Evolutionary conservation across 2,113 vertebrate genomes (phyloP).

Genomic region (Corvus hawaiiensis): DNA sequence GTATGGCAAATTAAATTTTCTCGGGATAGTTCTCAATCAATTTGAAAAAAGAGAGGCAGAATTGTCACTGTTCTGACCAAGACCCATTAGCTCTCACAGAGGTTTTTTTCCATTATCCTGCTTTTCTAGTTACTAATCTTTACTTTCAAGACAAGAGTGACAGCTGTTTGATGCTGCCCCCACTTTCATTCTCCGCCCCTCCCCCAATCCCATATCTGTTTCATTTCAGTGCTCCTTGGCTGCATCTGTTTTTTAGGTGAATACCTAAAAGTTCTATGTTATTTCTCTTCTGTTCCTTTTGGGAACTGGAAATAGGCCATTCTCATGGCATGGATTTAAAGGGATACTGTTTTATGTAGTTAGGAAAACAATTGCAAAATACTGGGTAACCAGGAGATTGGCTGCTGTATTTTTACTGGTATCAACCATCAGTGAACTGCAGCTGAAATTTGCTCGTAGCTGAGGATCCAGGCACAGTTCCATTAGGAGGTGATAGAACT

Average conservation of each 20-base stretch:
- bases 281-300: not conserved
- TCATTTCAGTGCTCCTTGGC: not conserved
- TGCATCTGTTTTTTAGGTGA: not conserved
- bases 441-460: not conserved
- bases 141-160: not conserved
- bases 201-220: not conserved
- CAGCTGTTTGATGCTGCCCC: not conserved
- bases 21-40: not conserved
- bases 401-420: not conserved
- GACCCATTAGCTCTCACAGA: not conserved
- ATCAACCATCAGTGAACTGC: not conserved
- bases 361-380: not conserved
- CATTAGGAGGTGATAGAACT: not conserved
- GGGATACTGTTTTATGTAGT: not conserved
- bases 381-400: not conserved
- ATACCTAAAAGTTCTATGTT: not conserved
- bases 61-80: not conserved
- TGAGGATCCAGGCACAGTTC: not conserved
- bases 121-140: not conserved
- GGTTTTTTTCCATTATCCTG: not conserved
- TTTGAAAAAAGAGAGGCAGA: not conserved
- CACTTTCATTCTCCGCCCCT: not conserved
- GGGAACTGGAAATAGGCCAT: not conserved
- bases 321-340: not conserved
- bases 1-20: not conserved